Base-by-base conservation (phyloP, 2,888 invertebrate species). In the Acleris literana region DNA sequence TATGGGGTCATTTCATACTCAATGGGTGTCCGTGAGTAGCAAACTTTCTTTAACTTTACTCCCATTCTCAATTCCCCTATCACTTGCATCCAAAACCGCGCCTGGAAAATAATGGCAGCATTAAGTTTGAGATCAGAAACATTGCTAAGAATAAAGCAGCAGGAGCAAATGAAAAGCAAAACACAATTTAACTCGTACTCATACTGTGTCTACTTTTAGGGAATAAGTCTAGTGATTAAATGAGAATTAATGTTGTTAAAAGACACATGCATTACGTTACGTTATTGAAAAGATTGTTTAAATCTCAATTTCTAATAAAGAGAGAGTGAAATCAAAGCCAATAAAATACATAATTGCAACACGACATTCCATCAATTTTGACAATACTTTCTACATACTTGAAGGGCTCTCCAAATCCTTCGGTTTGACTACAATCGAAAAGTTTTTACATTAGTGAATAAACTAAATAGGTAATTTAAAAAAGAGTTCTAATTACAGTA, bases 1-100 rank as follows among this genome's bases (percentile, higher is more conserved):
- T 98, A 99, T 16, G 99, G 99, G 54, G 99, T 99, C 76, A 99
- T 90, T 87, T 98, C 98, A 87, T 96, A 99, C 87, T 99, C 98
- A 69, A 97, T 96, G 9, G 96, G 96, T 13, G 96, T 94, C 78
- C 95, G 93, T 69, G 95, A 95, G 84, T 94, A 94, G 83, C 95
- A 95, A 33, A 97, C 93, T 88, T 98, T 98, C 93, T 98, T 98
- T 84, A 99, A 93, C 84, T 98, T 96, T 9, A 99, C 98, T 25
- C 99, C 99, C 85, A 96, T 96, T 61, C 99, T 93, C 68, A 99
- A 93, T 85, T 99, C 97, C 72, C 96, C 96, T 84, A 99, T 98
- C 53, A 99, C 98, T 94, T 98, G 98, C 85, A 97, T 96, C 98
- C 98, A 98, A 88, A 99, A 96, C 80, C 97, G 95, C 73, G 98